These are phyloP conservation scores for Caenorhabditis tropicalis DNA, from an alignment of 1,140 invertebrate genomes.

Conservation along the genomic window DNA sequence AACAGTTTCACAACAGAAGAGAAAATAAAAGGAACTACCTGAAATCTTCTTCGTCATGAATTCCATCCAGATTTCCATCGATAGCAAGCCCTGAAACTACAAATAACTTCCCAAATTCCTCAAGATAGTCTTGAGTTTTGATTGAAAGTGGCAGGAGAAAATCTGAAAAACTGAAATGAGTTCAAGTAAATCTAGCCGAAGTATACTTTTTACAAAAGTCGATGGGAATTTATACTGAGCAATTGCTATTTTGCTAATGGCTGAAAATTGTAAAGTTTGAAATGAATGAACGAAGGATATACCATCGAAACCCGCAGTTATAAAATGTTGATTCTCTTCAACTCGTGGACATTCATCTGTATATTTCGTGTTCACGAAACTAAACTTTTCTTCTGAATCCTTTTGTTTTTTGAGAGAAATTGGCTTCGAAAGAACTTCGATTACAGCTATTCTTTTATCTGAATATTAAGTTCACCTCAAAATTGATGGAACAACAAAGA, in stretches of 20 bases:
- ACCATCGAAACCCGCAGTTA: not conserved
- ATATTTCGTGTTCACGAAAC: slow-evolving; percentile 16
- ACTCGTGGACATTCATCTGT: not conserved
- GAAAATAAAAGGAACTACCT: too few relatives aligned
- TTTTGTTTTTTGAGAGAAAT: not conserved
- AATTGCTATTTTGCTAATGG: not conserved
- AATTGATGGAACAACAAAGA: not conserved
- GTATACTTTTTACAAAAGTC: not conserved
- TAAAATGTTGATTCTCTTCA: not conserved
- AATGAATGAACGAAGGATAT: not conserved
- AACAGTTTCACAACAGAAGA: too few relatives aligned
- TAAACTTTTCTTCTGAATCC: not conserved
- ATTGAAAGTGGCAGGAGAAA: not conserved
- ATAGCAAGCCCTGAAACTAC: not conserved
- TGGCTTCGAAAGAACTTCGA: not conserved
- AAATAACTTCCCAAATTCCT: not conserved
- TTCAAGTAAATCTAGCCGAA: not conserved
- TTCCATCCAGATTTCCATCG: not conserved
- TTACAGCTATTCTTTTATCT: not conserved
- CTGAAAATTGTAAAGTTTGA: not conserved
- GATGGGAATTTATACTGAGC: not conserved
- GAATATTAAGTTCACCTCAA: not conserved
- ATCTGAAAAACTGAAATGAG: not conserved
- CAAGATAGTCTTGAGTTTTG: not conserved
- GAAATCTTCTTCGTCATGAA: not conserved